Conservation (phyloP, 2,888 invertebrate genomes). For the Eudasyphora cyanicolor region DNA sequence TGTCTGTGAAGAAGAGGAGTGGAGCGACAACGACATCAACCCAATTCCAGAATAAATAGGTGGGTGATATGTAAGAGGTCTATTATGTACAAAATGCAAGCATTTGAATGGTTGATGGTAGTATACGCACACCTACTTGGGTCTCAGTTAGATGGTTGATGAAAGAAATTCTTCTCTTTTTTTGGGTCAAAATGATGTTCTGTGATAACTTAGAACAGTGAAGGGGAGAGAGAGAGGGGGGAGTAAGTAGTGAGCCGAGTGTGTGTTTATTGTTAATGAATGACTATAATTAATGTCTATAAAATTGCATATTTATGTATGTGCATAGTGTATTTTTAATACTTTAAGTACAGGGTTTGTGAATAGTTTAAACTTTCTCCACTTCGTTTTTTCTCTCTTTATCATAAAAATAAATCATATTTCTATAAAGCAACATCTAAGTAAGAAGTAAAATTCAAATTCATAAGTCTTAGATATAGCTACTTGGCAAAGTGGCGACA, state of each 20-base stretch:
- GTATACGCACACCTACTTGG: background rate
- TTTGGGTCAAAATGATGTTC: slow-evolving; percentile 27
- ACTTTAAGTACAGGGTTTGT: background rate
- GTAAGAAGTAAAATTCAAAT: background rate
- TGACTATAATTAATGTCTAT: slow-evolving; percentile 4
- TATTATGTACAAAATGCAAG: background rate
- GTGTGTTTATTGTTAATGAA: slow-evolving; percentile 16
- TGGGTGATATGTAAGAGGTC: background rate
- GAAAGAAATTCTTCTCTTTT: background rate
- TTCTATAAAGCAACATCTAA: background rate
- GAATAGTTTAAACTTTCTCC: too few relatives aligned
- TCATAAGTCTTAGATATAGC: background rate
- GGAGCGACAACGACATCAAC: background rate
- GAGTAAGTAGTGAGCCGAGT: too few relatives aligned
- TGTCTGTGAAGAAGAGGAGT: slow-evolving; percentile 1
- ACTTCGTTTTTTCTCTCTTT: too few relatives aligned
- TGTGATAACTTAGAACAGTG: slow-evolving; percentile 1
- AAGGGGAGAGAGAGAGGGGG: too few relatives aligned
- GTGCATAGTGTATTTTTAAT: background rate
- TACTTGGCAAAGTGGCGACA: background rate
- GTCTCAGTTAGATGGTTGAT: background rate
- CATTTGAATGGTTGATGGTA: background rate
- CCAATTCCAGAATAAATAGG: slow-evolving; percentile 16
- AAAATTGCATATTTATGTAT: background rate
- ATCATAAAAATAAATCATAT: too few relatives aligned